A percentile compares a stretch with the other conserved stretches of the same genome.
phyloP scores from a whole-genome alignment of 2,113 vertebrate species.

The Columba livia region DNA sequence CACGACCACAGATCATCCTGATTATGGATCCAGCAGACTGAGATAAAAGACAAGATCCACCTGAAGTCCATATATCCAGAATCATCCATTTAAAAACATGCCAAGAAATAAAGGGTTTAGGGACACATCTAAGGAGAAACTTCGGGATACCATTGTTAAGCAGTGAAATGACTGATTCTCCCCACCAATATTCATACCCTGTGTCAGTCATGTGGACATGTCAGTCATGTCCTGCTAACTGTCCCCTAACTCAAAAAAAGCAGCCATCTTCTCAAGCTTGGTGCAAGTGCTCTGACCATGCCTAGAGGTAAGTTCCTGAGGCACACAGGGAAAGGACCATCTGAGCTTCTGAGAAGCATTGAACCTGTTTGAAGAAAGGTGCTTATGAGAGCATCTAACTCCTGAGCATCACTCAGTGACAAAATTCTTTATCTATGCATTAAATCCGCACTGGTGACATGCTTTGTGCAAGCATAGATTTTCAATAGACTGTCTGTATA shows the following conservation, averaged over 20 bases:
- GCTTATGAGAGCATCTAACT: neutral
- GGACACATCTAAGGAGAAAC: neutral
- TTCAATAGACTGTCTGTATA: neutral
- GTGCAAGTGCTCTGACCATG: neutral
- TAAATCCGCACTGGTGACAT: neutral
- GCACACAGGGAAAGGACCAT: neutral
- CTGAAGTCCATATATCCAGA: rapidly evolving
- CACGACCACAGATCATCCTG: neutral
- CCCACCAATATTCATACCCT: neutral
- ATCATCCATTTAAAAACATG: neutral
- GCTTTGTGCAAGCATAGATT: neutral
- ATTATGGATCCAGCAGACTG: neutral
- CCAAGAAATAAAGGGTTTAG: neutral
- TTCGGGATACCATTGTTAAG: neutral
- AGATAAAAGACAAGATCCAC: neutral
- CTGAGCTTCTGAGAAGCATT: neutral
- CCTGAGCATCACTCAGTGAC: neutral
- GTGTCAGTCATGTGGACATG: neutral
- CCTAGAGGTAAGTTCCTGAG: neutral
- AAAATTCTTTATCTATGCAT: neutral
- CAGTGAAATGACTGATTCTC: neutral
- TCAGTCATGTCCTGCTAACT: neutral
- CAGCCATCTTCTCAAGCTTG: neutral
- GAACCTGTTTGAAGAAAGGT: neutral
- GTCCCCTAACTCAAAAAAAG: neutral